Evolutionary conservation across 2,797 vertebrate species (phyloP).

Genomic region (Hozukius guyotensis): DNA sequence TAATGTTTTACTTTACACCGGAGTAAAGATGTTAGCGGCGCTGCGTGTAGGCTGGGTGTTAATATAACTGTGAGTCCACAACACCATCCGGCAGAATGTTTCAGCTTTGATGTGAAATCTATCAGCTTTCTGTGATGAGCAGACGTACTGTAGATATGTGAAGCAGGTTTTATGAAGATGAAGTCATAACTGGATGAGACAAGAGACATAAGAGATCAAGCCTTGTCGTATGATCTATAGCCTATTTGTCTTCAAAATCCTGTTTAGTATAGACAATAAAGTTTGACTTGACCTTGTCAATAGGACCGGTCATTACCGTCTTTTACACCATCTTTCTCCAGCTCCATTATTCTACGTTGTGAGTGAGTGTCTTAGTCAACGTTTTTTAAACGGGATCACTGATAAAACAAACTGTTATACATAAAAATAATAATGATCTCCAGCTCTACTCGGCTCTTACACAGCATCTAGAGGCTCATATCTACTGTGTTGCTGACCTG

Average conservation of each 20-base stretch:
- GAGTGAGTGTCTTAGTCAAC: background rate
- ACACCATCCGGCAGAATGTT: background rate
- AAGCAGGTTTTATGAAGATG: background rate
- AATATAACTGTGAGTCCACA: slow-evolving; percentile 41
- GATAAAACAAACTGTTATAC: background rate
- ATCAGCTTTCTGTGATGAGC: background rate
- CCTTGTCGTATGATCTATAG: background rate
- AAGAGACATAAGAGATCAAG: background rate
- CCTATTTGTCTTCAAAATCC: background rate
- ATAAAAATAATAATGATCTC: background rate
- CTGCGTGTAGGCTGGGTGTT: slow-evolving; percentile 59
- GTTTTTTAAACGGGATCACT: background rate
- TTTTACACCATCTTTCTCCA: background rate
- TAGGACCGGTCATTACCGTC: background rate
- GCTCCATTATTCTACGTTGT: background rate
- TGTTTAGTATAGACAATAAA: background rate
- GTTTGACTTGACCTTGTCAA: background rate
- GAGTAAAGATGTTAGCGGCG: slow-evolving; percentile 35
- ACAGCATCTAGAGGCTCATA: background rate
- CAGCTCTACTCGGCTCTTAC: background rate
- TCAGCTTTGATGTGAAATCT: slow-evolving; percentile 12
- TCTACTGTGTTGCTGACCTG: background rate
- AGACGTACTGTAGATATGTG: background rate
- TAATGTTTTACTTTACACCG: slow-evolving; percentile 34
- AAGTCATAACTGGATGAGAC: background rate